Conservation (phyloP, 2,797 vertebrate species). For the Falco concolor region DNA sequence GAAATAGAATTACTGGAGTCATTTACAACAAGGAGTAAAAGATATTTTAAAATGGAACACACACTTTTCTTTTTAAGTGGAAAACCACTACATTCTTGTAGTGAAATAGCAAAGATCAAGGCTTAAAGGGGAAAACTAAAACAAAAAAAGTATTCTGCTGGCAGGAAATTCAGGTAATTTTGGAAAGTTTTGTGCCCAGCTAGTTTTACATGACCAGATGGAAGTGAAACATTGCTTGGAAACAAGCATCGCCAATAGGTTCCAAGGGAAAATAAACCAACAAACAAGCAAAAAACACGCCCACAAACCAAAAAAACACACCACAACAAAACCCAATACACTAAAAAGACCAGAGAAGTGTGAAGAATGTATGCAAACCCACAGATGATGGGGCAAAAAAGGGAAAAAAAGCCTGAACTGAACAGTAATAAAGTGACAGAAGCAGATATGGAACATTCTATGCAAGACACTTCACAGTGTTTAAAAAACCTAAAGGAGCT, state of each 20-base stretch:
- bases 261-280: conserved; percentile 17
- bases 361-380: neutral
- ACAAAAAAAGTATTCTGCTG: neutral
- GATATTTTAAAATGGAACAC: conserved; percentile 17
- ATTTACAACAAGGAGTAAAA: conserved; percentile 34
- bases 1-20: conserved; percentile 36
- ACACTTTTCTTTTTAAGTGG: conserved; percentile 31
- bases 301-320: neutral
- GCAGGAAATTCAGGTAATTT: conserved; percentile 39
- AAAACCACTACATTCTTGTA: neutral
- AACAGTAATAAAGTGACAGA: neutral
- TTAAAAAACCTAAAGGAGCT: neutral
- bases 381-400: neutral
- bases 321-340: neutral
- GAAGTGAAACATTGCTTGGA: conserved; percentile 2
- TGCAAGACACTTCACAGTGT: neutral
- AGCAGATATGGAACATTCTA: neutral
- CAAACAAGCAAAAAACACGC: neutral
- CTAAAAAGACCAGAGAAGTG: neutral
- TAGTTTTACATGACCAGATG: neutral
- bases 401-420: neutral
- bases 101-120: neutral
- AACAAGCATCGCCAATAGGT: neutral
- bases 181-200: neutral
- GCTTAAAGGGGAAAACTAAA: neutral